Evolutionary conservation across 2,797 vertebrate species (phyloP), one percentile per base, ranked within the genome.

Genomic region (Typhlichthys subterraneus): DNA sequence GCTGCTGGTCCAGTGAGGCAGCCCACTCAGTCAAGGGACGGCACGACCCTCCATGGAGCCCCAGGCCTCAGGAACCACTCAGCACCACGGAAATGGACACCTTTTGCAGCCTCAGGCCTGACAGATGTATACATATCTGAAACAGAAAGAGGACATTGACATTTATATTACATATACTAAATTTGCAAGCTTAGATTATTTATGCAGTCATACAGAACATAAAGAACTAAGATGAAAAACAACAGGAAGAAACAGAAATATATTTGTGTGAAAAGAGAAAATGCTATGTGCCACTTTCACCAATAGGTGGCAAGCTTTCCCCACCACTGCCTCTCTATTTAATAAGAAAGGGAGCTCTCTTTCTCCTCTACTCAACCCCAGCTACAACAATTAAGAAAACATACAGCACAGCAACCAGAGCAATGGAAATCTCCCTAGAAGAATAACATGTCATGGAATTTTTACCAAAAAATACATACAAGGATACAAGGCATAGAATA

Each of bases 1-100:
- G 79, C 90, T 90, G 87, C 89, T 80, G 85, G 76, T 85, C 83
- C 76, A 53, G 70, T 64, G 53, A 69, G 66, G 81, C 83, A 78
- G 82, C 76, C 60, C 52, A 54, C 65, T 69, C 67, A 58, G 74
- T 93, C 92, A 94, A 69, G 91, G 93, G 50, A 93, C 93, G 76
- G 90, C 85, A 85, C 93, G 88, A 13, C 83, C 88, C 87, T 91
- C 92, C 93, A 93, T 94, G 70, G 83, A 89, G 63, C 67, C 61
- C 80, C 45, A 12, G 67, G 69, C 67, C 58, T 67, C 77, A 74
- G 75, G 71, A 73, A 80, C 65, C 65, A 73, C 74, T 63, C 61
- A 65, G 81, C 70, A 48, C 46, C 63, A 72, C 31, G 55, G 70
- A 42, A 62, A 65, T 45, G 58, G 53, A 61, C 23, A 46, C 63